Evolutionary conservation across 2,113 vertebrate genomes (phyloP).

Genomic region (pig (Sus scrofa)): DNA sequence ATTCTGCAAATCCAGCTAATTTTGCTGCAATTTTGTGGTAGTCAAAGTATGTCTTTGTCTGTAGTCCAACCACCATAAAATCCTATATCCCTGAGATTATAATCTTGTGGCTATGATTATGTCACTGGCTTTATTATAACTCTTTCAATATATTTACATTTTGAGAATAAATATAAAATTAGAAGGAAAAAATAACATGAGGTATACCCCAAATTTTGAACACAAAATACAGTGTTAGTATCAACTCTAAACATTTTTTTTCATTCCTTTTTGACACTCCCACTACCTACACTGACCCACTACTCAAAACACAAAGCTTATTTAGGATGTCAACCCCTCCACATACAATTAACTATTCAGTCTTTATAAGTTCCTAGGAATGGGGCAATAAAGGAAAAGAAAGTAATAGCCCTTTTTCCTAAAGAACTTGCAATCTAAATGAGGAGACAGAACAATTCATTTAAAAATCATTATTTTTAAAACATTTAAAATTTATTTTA

Average conservation of each 20-base stretch:
- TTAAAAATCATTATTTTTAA: slow-evolving; percentile 20
- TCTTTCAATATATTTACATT: slow-evolving; percentile 22
- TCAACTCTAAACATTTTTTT: slow-evolving; percentile 32
- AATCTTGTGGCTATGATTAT: slow-evolving; percentile 42
- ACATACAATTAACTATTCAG: not conserved
- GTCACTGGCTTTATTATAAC: slow-evolving; percentile 3
- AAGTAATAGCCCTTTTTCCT: not conserved
- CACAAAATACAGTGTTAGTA: not conserved
- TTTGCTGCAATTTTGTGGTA: not conserved
- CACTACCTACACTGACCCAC: fast-evolving
- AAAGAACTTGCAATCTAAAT: not conserved
- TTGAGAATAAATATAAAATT: slow-evolving; percentile 48
- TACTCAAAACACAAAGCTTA: not conserved
- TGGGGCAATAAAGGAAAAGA: not conserved
- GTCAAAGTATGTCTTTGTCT: not conserved
- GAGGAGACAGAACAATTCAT: not conserved
- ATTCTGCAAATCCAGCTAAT: not conserved
- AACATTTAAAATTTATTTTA: slow-evolving; percentile 7
- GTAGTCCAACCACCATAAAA: not conserved
- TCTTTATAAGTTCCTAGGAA: not conserved
- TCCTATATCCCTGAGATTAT: not conserved
- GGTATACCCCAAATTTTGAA: not conserved
- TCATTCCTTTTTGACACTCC: not conserved
- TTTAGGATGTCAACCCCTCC: not conserved
- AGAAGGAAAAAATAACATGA: slow-evolving; percentile 23